These are phyloP conservation scores for Nothocercus julius DNA, from an alignment of 2,113 vertebrate species.

Conservation along the genomic window DNA sequence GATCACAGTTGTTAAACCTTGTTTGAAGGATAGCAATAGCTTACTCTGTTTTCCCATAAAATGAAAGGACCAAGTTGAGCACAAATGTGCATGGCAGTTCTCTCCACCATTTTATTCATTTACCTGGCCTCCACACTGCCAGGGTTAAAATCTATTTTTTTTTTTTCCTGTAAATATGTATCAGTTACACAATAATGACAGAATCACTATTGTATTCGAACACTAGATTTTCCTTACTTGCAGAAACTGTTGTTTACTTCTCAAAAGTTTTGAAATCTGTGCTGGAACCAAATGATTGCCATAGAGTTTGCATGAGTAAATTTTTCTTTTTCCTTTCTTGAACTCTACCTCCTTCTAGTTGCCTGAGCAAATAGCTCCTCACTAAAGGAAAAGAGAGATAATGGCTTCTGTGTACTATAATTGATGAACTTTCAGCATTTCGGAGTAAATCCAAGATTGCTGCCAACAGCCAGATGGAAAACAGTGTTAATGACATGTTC, in stretches of 20 bases:
- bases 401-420: constrained; percentile 72
- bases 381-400: constrained; percentile 55
- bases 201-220: constrained; percentile 20
- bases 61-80: background rate
- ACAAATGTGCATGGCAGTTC: background rate
- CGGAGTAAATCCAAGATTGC: constrained; percentile 55
- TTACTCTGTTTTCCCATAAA: background rate
- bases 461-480: constrained; percentile 73
- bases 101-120: background rate
- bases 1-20: background rate
- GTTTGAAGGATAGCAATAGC: background rate
- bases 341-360: constrained; percentile 29
- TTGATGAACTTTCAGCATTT: constrained; percentile 73
- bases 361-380: constrained; percentile 37
- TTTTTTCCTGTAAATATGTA: background rate
- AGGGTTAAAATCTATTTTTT: background rate
- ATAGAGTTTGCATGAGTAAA: background rate
- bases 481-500: constrained; percentile 74
- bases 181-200: background rate
- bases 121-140: background rate
- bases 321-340: background rate
- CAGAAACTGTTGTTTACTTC: background rate
- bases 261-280: background rate
- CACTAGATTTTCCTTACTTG: background rate
- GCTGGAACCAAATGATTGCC: background rate